These are phyloP conservation scores for Chromobotia macracanthus DNA, from an alignment of 2,797 vertebrate genomes.

Conservation along the genomic window DNA sequence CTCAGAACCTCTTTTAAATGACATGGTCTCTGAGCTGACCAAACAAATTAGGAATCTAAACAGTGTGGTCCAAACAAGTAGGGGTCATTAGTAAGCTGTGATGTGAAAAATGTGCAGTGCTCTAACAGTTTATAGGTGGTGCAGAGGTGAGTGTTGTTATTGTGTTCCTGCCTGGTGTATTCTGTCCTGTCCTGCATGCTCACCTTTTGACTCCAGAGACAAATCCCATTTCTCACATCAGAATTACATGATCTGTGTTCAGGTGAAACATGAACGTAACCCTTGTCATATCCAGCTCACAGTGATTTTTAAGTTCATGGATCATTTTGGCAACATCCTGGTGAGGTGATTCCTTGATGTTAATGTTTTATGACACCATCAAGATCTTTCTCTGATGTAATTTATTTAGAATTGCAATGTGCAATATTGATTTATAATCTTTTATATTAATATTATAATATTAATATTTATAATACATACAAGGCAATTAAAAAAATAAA, in stretches of 20 bases:
- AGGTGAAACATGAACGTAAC: neutral
- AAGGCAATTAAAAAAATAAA: neutral
- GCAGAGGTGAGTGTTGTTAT: slow-evolving; percentile 7
- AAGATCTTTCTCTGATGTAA: neutral
- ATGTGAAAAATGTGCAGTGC: slow-evolving; percentile 11
- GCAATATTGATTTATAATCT: no score
- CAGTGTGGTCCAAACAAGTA: neutral
- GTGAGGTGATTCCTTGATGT: neutral
- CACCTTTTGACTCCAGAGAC: slow-evolving; percentile 4
- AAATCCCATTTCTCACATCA: slow-evolving; percentile 27
- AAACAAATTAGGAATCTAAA: neutral
- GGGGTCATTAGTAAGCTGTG: neutral
- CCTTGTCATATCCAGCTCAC: neutral
- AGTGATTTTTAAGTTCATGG: neutral
- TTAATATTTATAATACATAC: neutral
- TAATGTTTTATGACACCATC: neutral
- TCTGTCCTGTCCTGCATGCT: neutral
- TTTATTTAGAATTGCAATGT: neutral
- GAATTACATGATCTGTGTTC: slow-evolving; percentile 19
- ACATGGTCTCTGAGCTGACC: neutral
- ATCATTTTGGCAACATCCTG: neutral
- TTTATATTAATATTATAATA: no score
- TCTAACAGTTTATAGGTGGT: neutral
- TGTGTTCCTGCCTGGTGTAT: slow-evolving; percentile 9
- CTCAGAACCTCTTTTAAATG: neutral